Conservation (phyloP, 2,113 vertebrate genomes). For the Trochalopteron elliotii region DNA sequence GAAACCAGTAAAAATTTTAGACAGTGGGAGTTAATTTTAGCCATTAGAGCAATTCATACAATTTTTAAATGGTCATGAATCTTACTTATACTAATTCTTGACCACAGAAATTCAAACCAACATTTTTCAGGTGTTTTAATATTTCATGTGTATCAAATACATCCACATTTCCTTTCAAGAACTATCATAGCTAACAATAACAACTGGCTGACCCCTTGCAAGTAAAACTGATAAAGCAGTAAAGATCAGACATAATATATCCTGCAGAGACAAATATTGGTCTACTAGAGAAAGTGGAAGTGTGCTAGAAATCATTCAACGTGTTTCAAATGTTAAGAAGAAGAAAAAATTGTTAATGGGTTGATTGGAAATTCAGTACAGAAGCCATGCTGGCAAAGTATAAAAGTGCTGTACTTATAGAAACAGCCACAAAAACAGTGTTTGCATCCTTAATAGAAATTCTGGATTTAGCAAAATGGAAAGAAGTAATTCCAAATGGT, state of each 20-base stretch:
- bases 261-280: neutral
- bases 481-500: neutral
- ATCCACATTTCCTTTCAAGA: neutral
- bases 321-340: neutral
- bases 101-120: neutral
- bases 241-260: neutral
- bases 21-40: neutral
- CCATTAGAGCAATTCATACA: neutral
- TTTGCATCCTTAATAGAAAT: neutral
- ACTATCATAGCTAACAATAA: neutral
- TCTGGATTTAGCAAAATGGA: neutral
- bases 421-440: neutral
- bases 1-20: neutral
- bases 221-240: conserved; percentile 16
- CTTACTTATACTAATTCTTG: neutral
- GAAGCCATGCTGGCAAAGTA: neutral
- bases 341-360: neutral
- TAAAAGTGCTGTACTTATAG: neutral
- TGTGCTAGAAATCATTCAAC: neutral
- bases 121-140: neutral
- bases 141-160: neutral
- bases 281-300: neutral
- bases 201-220: neutral
- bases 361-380: neutral
- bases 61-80: neutral